phyloP scores from a whole-genome alignment of 2,113 vertebrate species.

The Petrocephalus zakoni region DNA sequence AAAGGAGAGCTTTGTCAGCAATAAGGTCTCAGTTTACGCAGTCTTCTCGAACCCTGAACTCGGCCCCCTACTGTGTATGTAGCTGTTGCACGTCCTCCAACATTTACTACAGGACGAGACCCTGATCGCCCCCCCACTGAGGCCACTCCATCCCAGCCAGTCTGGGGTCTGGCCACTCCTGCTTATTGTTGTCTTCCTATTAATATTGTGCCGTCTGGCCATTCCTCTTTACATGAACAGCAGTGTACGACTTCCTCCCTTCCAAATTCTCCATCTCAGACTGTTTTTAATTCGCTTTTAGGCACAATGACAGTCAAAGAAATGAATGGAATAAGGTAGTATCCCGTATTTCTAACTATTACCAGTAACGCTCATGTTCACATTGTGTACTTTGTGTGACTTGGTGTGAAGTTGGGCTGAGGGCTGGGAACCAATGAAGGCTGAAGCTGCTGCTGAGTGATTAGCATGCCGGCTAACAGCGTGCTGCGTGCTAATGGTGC shows the following conservation, averaged over 20 bases:
- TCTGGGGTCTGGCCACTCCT: not conserved
- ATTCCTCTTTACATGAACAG: not conserved
- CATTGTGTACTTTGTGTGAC: not conserved
- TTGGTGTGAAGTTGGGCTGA: not conserved
- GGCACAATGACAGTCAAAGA: not conserved
- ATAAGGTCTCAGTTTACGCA: not conserved
- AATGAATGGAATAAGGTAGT: not conserved
- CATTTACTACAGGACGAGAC: not conserved
- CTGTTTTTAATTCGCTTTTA: not conserved
- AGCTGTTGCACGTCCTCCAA: not conserved
- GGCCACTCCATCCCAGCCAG: not conserved
- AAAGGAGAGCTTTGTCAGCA: not conserved
- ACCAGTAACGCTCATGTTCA: not conserved
- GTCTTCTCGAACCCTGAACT: not conserved
- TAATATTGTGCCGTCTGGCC: not conserved
- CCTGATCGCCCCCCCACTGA: not conserved
- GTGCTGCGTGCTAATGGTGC: not conserved
- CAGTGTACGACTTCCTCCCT: not conserved
- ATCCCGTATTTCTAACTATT: not conserved
- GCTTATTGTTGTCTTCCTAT: not conserved
- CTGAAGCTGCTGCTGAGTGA: not conserved
- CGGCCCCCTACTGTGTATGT: not conserved
- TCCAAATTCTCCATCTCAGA: not conserved
- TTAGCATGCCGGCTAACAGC: not conserved
- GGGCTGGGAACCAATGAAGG: not conserved